These are phyloP conservation scores for Orthonyx spaldingii DNA, from an alignment of 2,113 vertebrate genomes.

Conservation along the genomic window DNA sequence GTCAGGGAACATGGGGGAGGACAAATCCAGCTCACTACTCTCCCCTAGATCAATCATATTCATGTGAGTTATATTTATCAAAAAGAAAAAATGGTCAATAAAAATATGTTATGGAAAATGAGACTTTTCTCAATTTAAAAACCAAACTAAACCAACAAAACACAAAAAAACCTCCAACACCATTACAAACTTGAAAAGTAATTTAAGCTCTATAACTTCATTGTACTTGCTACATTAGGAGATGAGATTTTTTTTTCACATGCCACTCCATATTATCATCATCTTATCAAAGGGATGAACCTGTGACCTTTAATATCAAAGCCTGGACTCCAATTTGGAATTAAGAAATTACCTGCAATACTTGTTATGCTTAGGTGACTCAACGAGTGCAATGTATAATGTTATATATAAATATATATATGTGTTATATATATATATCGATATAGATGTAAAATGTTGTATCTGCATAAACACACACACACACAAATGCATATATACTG, in stretches of 20 bases:
- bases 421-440: too few relatives aligned
- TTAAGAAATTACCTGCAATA: background rate
- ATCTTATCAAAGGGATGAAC: background rate
- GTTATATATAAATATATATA: background rate
- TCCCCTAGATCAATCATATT: background rate
- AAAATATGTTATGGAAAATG: background rate
- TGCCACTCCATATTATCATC: background rate
- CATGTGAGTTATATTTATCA: background rate
- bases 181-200: background rate
- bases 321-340: background rate
- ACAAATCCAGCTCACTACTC: background rate
- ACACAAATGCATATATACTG: background rate
- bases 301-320: constrained; percentile 21
- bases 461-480: background rate
- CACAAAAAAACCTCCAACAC: background rate
- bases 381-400: background rate
- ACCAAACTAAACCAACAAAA: background rate
- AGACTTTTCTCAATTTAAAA: background rate
- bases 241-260: background rate
- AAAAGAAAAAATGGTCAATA: background rate
- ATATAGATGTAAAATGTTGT: too few relatives aligned
- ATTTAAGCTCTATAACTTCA: background rate
- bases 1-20: background rate
- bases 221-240: background rate
- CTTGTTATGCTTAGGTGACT: background rate